These are phyloP conservation scores for Drosophila melanogaster DNA, from an alignment of 1,140 invertebrate species.

Conservation along the genomic window Release_6_plus_ISO1_MT NT_037436.4:2169501-2170000, in stretches of 20 bases:
- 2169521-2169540: not conserved
- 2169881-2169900: conserved; percentile 85
- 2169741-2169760: conserved; percentile 17
- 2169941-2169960: conserved; percentile 65
- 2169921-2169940: conserved; percentile 85
- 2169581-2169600: not conserved
- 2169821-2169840: conserved; percentile 86
- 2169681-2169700: not conserved
- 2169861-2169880: conserved; percentile 89
- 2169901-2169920: conserved; percentile 86
- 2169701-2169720: conserved; percentile 29
- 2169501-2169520: not conserved
- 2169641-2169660: not conserved
- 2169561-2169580: not conserved
- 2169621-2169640: not conserved
- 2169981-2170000: conserved; percentile 71
- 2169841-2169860: conserved; percentile 86
- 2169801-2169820: conserved; percentile 44
- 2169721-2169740: conserved; percentile 8
- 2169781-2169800: conserved; percentile 40
- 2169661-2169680: too few relatives aligned
- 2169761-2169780: conserved; percentile 3
- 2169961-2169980: conserved; percentile 21
- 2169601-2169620: not conserved
- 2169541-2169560: not conserved